Evolutionary conservation across 2,113 vertebrate genomes (phyloP).

Genomic region (Nycticorax nycticorax): DNA sequence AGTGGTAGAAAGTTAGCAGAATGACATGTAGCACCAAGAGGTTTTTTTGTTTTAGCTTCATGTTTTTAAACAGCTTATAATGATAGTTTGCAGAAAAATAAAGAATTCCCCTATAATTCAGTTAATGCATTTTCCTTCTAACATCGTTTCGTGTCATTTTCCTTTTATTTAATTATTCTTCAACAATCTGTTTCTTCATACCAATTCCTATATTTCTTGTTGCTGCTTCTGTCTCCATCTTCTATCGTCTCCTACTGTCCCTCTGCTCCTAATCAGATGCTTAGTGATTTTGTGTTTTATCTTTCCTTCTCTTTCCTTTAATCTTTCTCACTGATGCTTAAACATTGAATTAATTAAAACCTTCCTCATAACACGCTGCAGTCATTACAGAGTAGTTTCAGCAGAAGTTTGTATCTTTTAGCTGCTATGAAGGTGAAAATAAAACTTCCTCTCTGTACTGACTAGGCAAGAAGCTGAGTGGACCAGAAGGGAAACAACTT

Average conservation of each 20-base stretch:
- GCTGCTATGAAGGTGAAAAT: not conserved
- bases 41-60: not conserved
- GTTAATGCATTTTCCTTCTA: not conserved
- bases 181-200: not conserved
- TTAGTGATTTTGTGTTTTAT: not conserved
- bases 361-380: not conserved
- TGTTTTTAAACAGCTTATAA: not conserved
- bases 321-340: not conserved
- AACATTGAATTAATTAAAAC: not conserved
- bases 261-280: not conserved
- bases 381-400: not conserved
- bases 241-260: not conserved
- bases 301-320: not conserved
- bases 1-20: not conserved
- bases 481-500: not conserved
- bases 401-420: not conserved
- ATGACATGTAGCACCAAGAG: not conserved
- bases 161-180: not conserved
- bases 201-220: not conserved
- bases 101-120: not conserved
- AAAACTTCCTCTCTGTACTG: not conserved
- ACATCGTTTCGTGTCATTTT: not conserved
- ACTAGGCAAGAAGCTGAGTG: not conserved
- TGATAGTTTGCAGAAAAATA: not conserved
- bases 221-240: not conserved